Evolutionary conservation across 2,113 vertebrate genomes (phyloP).

Genomic region (Theristicus caerulescens): DNA sequence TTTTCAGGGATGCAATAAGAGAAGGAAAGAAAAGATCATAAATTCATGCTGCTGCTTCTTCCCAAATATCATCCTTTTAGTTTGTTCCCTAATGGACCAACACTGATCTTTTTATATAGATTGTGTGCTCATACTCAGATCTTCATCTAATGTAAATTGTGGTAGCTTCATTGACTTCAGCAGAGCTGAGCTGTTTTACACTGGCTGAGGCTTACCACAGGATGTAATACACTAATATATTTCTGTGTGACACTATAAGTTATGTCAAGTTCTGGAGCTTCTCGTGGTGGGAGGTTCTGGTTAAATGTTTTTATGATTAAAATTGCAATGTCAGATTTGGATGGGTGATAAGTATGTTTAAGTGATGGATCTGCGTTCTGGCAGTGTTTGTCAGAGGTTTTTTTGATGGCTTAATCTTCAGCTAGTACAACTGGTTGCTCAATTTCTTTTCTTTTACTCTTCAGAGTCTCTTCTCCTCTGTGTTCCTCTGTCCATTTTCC

Average conservation of each 20-base stretch:
- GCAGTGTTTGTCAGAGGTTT: neutral
- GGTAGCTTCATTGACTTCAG: neutral
- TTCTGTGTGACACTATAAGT: neutral
- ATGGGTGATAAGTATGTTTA: neutral
- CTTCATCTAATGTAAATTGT: neutral
- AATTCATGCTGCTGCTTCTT: neutral
- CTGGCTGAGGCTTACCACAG: neutral
- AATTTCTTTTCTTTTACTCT: neutral
- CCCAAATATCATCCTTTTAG: neutral
- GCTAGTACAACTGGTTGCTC: neutral
- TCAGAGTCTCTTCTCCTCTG: neutral
- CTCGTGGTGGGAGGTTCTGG: neutral
- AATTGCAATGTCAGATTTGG: neutral
- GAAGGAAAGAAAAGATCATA: neutral
- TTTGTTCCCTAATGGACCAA: neutral
- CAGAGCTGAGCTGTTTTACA: neutral
- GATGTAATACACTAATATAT: neutral
- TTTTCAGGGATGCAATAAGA: neutral
- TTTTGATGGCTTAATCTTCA: neutral
- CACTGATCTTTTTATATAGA: neutral
- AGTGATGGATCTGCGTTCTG: neutral
- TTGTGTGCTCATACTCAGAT: neutral
- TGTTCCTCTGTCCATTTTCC: neutral
- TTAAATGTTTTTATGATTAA: neutral
- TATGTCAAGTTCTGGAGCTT: neutral